Conservation (phyloP, 2,113 vertebrate genomes). For the Stegostoma tigrinum region DNA sequence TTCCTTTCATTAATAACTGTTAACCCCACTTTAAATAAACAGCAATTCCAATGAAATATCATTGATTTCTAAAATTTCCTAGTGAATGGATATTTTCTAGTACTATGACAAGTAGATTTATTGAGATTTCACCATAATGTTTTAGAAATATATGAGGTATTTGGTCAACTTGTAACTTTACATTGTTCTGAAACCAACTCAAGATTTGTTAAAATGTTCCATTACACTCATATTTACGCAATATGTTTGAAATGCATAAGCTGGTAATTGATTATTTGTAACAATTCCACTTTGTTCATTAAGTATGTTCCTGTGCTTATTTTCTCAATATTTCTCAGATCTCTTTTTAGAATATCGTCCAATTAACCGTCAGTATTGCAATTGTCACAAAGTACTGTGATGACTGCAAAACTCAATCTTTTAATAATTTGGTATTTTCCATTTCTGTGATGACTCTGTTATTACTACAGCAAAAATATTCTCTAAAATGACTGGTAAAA, state of each 20-base stretch:
- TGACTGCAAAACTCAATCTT: not conserved
- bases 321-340: not conserved
- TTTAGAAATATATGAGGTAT: not conserved
- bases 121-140: not conserved
- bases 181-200: not conserved
- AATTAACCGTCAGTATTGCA: not conserved
- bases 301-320: not conserved
- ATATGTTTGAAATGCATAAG: not conserved
- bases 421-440: not conserved
- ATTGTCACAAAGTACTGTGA: not conserved
- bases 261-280: not conserved
- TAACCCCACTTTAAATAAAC: not conserved
- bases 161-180: not conserved
- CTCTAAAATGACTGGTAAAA: not conserved
- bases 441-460: not conserved
- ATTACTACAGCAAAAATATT: not conserved
- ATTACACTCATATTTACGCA: not conserved
- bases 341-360: not conserved
- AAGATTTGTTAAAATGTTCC: not conserved
- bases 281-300: not conserved
- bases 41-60: not conserved
- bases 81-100: not conserved
- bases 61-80: slow-evolving; percentile 1
- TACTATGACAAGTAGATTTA: not conserved
- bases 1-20: not conserved